Percentiles rank a stretch among this genome's conserved stretches.
These are phyloP conservation scores for Steinernema hermaphroditum DNA, from an alignment of 2,888 invertebrate species.

Conservation along the genomic window DNA sequence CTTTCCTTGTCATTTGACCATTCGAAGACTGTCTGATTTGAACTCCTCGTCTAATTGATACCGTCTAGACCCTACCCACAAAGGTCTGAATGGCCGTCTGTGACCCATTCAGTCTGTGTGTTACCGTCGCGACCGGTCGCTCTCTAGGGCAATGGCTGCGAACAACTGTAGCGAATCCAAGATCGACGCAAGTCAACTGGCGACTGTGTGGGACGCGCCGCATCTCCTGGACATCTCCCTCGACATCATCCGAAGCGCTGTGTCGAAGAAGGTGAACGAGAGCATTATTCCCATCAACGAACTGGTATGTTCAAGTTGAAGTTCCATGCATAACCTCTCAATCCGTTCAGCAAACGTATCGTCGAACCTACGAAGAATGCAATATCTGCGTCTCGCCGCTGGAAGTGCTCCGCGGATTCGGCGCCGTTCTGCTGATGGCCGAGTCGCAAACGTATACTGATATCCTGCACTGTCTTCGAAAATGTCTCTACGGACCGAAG, in stretches of 20 bases:
- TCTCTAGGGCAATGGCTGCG: too few species aligned
- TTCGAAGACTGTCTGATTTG: too few species aligned
- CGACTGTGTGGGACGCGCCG: neutral
- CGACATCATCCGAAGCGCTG: neutral
- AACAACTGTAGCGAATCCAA: too few species aligned
- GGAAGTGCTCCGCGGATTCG: neutral
- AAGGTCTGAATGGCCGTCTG: too few species aligned
- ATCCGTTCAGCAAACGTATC: neutral
- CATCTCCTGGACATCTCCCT: neutral
- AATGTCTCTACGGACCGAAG: neutral
- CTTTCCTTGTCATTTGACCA: too few species aligned
- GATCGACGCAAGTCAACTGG: too few species aligned
- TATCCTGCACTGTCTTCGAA: neutral
- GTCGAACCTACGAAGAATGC: neutral
- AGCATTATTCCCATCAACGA: neutral
- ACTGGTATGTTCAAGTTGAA: neutral
- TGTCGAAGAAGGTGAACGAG: neutral
- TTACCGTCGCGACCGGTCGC: too few species aligned
- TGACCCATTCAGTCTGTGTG: too few species aligned
- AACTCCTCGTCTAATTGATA: too few species aligned
- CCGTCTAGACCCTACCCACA: too few species aligned
- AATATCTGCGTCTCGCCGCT: constrained; percentile 10
- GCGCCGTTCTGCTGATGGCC: neutral
- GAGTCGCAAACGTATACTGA: neutral
- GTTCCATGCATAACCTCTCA: neutral